Evolutionary conservation across 2,888 invertebrate genomes (phyloP).

Genomic region (Papilio elwesi): DNA sequence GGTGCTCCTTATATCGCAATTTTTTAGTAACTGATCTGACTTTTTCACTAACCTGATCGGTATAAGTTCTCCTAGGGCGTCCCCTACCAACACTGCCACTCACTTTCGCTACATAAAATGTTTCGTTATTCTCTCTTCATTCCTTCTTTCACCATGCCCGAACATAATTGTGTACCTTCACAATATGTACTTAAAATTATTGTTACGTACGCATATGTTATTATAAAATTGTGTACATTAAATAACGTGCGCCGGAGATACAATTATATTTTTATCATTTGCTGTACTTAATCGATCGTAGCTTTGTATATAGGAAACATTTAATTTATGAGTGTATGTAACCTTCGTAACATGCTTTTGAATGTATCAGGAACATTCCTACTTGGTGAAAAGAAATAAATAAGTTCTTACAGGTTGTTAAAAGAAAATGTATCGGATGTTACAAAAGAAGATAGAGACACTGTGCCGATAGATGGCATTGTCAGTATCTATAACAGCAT

Average conservation of each 20-base stretch:
- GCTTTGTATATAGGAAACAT: background rate
- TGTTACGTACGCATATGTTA: background rate
- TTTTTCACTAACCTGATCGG: too few relatives aligned
- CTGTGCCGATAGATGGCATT: conserved; percentile 67
- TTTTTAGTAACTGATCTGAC: too few relatives aligned
- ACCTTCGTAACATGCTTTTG: background rate
- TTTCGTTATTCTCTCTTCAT: too few relatives aligned
- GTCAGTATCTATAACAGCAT: conserved; percentile 66
- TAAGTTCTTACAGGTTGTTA: conserved; percentile 57
- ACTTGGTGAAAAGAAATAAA: background rate
- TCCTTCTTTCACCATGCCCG: too few relatives aligned
- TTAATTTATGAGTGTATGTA: background rate
- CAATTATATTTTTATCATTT: background rate
- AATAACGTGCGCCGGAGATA: too few relatives aligned
- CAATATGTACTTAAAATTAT: background rate
- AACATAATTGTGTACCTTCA: too few relatives aligned
- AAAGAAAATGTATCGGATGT: conserved; percentile 67
- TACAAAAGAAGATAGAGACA: conserved; percentile 61
- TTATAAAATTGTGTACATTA: background rate
- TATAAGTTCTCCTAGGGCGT: too few relatives aligned
- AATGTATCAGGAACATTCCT: background rate
- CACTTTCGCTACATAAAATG: too few relatives aligned
- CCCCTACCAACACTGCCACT: too few relatives aligned
- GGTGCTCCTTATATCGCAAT: too few relatives aligned
- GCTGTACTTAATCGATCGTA: background rate